Percentiles rank a stretch among this genome's conserved stretches.
Conservation (phyloP, 2,113 vertebrate genomes). For the Lophotis ruficrista region DNA sequence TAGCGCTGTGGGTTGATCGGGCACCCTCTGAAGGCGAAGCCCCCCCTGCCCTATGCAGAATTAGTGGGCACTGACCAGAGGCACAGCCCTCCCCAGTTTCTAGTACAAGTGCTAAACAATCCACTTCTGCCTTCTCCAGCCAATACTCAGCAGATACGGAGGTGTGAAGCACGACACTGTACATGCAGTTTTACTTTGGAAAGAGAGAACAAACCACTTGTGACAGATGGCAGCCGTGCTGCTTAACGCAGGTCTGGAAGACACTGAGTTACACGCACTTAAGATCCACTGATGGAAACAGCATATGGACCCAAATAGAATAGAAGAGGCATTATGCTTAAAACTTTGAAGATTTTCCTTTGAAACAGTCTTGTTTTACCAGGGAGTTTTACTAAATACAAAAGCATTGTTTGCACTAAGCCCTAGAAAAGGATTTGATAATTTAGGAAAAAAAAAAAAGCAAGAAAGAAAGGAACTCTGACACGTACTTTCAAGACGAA, state of each 20-base stretch:
- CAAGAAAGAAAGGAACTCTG: not conserved
- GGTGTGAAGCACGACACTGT: not conserved
- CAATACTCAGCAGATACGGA: not conserved
- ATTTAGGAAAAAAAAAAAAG: not conserved
- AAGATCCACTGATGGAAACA: not conserved
- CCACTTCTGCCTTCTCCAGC: not conserved
- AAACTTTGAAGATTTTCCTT: not conserved
- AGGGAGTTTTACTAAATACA: not conserved
- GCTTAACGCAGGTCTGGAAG: not conserved
- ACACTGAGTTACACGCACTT: not conserved
- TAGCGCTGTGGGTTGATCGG: not conserved
- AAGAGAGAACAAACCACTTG: not conserved
- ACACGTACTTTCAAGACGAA: not conserved
- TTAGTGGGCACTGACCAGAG: accelerated
- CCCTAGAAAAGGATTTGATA: not conserved
- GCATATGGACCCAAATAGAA: not conserved
- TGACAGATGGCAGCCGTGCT: constrained; percentile 8
- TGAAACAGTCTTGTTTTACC: not conserved
- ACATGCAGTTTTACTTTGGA: not conserved
- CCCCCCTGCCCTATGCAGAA: accelerated
- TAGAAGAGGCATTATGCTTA: not conserved
- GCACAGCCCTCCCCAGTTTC: not conserved
- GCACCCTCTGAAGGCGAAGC: not conserved
- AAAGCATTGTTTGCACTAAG: not conserved
- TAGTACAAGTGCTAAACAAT: not conserved